Evolutionary conservation across 1,140 invertebrate genomes (phyloP), one percentile per base, ranked within the genome.

Genomic region (Heterodera carotae): DNA sequence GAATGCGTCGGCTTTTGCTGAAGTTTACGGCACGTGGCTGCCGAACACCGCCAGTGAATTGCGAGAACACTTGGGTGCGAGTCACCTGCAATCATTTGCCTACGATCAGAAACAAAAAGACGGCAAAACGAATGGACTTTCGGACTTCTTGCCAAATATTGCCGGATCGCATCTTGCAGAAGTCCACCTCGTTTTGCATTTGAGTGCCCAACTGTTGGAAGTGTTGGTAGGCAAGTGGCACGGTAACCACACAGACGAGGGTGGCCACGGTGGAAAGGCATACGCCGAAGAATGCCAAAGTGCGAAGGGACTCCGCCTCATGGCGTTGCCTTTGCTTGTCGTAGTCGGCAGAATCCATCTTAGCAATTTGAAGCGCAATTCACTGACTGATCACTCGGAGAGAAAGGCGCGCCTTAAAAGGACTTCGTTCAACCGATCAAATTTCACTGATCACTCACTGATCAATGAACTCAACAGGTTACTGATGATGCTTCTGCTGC

Each of bases 141-240:
- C 68, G 79, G 3, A 82, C 80, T 60, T 83, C 82, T 22, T 76
- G 36, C 82, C 82, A 83, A 48, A 83, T 81, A 64, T 79, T 84
- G 34, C 79, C 82, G 69, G 72, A 78, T 10, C 82, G 82, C 29
- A 53, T 29, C 66, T 83, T 84, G 39, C 82, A 83, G 72, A 83
- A 83, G 67, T 83, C 82, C 48, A 83, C 70, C 34, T 82, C 71
- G 64, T 74, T 74, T 25, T 74, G 71, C 71, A 74, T 74, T 25
- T 74, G 71, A 0, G 71, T 74, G 25, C 71, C 74, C 25, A 69
- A 25, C 43, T 76, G 66, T 29, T 76, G 71, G 56, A 77, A 64
- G 62, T 83, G 83, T 60, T 84, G 79, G 76, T 83, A 83, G 53
- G 83, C 78, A 69, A 84, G 59, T 10, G 82, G 82, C 8, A 83